A percentile compares a stretch with the other conserved stretches of the same genome.
Evolutionary conservation across 2,888 invertebrate genomes (phyloP).

Genomic region (Sycophila texana): DNA sequence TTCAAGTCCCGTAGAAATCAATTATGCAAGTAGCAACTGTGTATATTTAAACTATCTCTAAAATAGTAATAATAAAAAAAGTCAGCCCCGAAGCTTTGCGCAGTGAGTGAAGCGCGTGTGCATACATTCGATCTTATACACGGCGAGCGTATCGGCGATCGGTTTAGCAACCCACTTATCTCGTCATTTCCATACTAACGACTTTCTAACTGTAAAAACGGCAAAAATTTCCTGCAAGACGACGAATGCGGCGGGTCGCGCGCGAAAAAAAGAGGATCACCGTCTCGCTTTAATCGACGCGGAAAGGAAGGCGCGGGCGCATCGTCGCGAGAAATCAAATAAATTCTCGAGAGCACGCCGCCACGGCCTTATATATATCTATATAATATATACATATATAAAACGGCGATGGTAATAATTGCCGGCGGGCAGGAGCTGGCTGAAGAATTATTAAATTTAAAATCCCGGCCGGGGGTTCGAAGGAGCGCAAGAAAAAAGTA

Average conservation of each 20-base stretch:
- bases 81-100: no score
- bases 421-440: conserved; percentile 45
- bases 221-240: no score
- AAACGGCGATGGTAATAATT: conserved; percentile 57
- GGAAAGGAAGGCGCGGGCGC: conserved; percentile 1
- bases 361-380: background rate
- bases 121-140: no score
- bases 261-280: background rate
- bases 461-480: conserved; percentile 60
- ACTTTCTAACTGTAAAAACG: no score
- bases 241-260: no score
- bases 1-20: no score
- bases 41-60: no score
- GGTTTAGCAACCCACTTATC: no score
- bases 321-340: conserved; percentile 57
- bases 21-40: no score
- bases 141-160: no score
- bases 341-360: conserved; percentile 52
- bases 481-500: conserved; percentile 55
- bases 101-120: no score
- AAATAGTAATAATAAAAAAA: no score
- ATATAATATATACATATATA: background rate
- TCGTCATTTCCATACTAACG: conserved; percentile 1
- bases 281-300: conserved; percentile 25
- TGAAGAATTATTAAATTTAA: conserved; percentile 66